These are phyloP conservation scores for Eurypyga helias DNA, from an alignment of 2,113 vertebrate genomes.

Conservation along the genomic window DNA sequence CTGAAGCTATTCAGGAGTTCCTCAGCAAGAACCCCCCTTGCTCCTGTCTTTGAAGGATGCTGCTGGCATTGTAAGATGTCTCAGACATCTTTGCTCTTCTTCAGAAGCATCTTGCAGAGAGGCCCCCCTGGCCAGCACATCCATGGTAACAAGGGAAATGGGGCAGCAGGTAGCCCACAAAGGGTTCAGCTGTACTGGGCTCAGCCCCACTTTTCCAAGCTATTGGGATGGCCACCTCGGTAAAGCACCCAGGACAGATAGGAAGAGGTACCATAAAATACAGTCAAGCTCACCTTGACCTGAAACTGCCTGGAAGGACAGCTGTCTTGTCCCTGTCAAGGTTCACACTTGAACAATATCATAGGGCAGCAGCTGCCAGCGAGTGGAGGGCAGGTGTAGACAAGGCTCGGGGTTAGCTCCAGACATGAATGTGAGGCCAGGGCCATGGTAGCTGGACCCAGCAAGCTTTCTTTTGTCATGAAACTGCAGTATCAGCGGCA, in stretches of 20 bases:
- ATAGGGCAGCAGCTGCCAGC: not conserved
- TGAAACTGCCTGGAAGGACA: not conserved
- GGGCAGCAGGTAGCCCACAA: not conserved
- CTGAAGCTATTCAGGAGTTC: not conserved
- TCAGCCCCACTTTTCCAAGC: not conserved
- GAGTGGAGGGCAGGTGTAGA: not conserved
- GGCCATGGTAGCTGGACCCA: not conserved
- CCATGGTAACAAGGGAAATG: not conserved
- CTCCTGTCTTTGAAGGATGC: not conserved
- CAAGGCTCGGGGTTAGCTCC: not conserved
- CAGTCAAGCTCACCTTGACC: not conserved
- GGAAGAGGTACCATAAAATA: not conserved
- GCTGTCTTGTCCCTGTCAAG: not conserved
- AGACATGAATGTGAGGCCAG: accelerated
- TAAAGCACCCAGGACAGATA: not conserved
- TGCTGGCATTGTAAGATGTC: too few species aligned
- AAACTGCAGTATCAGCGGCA: not conserved
- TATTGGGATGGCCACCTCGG: not conserved
- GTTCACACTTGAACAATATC: not conserved
- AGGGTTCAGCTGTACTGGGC: not conserved
- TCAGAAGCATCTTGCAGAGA: not conserved
- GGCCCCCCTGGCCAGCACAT: not conserved
- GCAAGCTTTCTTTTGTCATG: not conserved
- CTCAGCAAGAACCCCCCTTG: not conserved
- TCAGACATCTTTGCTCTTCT: not conserved